Evolutionary conservation across 2,113 vertebrate genomes (phyloP).

Genomic region (human (Homo sapiens)): DNA sequence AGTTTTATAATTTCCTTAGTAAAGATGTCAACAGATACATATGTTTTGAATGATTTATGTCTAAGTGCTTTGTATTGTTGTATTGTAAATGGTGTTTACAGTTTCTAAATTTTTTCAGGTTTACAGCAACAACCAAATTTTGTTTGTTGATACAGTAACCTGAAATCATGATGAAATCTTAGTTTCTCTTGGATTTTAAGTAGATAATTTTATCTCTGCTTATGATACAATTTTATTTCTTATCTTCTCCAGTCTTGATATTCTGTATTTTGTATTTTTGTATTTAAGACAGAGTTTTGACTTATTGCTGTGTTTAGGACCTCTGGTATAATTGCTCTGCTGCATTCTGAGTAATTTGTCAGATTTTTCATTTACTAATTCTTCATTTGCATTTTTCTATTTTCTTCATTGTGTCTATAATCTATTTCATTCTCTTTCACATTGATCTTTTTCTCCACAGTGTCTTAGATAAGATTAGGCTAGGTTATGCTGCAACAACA

Average conservation of each 20-base stretch:
- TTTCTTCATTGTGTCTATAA: not conserved
- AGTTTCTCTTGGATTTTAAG: constrained; percentile 2
- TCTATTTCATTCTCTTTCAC: not conserved
- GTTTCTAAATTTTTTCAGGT: not conserved
- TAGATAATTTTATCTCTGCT: not conserved
- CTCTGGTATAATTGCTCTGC: not conserved
- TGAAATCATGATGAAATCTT: not conserved
- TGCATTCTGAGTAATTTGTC: not conserved
- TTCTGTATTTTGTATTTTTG: not conserved
- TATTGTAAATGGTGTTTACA: constrained; percentile 30
- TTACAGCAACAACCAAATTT: constrained; percentile 36
- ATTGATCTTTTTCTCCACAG: not conserved
- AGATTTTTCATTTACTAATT: constrained; percentile 20
- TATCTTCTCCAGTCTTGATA: not conserved
- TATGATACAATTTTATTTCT: not conserved
- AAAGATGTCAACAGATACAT: constrained; percentile 22
- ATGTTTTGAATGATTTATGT: constrained; percentile 40
- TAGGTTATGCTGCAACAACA: not conserved
- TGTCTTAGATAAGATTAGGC: not conserved
- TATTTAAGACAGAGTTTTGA: not conserved
- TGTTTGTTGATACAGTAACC: constrained; percentile 7
- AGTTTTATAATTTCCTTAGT: constrained; percentile 50
- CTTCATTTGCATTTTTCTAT: not conserved
- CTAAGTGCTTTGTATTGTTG: not conserved
- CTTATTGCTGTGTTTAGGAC: not conserved